These are phyloP conservation scores for Trypoxylus dichotomus DNA, from an alignment of 1,140 invertebrate species.

Conservation along the genomic window DNA sequence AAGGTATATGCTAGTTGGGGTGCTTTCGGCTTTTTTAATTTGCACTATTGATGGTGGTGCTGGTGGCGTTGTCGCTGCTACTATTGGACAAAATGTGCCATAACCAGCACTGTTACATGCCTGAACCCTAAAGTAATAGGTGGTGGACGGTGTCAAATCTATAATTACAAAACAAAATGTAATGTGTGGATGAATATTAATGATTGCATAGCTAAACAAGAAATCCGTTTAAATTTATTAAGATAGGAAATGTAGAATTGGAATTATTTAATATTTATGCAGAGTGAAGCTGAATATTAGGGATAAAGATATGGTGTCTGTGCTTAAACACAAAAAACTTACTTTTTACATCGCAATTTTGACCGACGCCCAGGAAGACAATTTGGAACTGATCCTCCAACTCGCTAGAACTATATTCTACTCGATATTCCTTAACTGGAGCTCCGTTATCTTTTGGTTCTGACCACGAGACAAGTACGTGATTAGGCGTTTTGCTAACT, in stretches of 20 bases:
- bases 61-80: slow-evolving; percentile 67
- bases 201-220: too few species aligned
- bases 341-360: slow-evolving; percentile 66
- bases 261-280: too few species aligned
- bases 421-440: slow-evolving; percentile 71
- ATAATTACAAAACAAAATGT: too few species aligned
- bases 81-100: slow-evolving; percentile 69
- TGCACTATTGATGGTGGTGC: slow-evolving; percentile 72
- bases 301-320: too few species aligned
- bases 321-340: neutral
- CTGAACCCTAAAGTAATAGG: slow-evolving; percentile 77
- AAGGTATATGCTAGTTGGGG: slow-evolving; percentile 67
- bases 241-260: too few species aligned
- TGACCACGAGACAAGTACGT: slow-evolving; percentile 72
- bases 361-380: slow-evolving; percentile 62
- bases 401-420: slow-evolving; percentile 69
- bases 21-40: slow-evolving; percentile 62
- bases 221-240: too few species aligned
- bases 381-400: slow-evolving; percentile 54
- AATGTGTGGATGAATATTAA: too few species aligned
- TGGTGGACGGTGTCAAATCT: slow-evolving; percentile 71
- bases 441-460: slow-evolving; percentile 78
- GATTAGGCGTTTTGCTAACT: slow-evolving; percentile 64
- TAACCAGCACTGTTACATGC: slow-evolving; percentile 77
- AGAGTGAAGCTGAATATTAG: too few species aligned